Conservation (phyloP, 1,140 invertebrate species). For the Solenopsis fugax region DNA sequence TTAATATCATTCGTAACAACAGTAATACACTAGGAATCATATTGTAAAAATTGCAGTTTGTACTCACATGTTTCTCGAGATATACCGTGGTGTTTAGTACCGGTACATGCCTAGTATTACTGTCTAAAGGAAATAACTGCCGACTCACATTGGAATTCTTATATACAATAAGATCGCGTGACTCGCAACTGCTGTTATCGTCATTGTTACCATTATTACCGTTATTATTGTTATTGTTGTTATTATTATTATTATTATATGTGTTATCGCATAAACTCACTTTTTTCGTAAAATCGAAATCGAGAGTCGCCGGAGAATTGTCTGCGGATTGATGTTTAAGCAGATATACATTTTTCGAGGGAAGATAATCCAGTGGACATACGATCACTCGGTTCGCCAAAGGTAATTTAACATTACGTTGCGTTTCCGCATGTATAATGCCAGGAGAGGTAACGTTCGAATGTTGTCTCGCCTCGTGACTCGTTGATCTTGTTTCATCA, state of each 20-base stretch:
- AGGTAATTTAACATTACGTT: neutral
- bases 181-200: constrained; percentile 40
- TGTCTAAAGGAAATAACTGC: constrained; percentile 81
- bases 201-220: constrained; percentile 50
- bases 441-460: neutral
- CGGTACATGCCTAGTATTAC: constrained; percentile 76
- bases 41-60: constrained; percentile 38
- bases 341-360: neutral
- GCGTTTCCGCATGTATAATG: neutral
- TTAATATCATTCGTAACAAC: neutral
- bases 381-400: constrained; percentile 19
- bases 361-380: constrained; percentile 77
- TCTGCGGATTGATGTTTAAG: constrained; percentile 20
- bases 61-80: constrained; percentile 81
- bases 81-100: constrained; percentile 77
- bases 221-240: neutral
- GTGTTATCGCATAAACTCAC: neutral
- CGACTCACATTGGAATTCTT: constrained; percentile 78
- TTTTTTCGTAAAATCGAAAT: neutral
- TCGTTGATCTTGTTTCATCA: neutral
- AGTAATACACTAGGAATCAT: constrained; percentile 22
- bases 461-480: constrained; percentile 9
- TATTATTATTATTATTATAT: constrained; percentile 37
- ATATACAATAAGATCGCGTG: constrained; percentile 23
- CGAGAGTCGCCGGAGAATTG: neutral